These are phyloP conservation scores for Athalia circularis DNA, from an alignment of 2,888 invertebrate genomes.

Conservation along the genomic window DNA sequence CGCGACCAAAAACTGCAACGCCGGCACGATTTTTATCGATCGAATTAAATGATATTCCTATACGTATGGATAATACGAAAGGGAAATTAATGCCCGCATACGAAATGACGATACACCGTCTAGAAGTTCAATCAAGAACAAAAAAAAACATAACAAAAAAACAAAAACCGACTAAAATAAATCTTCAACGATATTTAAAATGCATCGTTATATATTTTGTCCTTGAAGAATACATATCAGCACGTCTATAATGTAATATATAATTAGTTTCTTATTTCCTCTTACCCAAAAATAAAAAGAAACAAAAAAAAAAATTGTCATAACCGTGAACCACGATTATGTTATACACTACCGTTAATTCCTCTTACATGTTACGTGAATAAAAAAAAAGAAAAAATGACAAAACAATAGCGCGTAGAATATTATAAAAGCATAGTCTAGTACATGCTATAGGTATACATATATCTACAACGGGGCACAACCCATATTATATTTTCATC, in stretches of 20 bases:
- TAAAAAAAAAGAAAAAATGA: too few species aligned
- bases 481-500: slow-evolving; percentile 1
- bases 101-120: too few species aligned
- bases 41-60: too few species aligned
- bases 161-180: neutral
- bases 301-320: too few species aligned
- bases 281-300: too few species aligned
- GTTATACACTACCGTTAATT: neutral
- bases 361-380: neutral
- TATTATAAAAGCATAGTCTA: neutral
- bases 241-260: neutral
- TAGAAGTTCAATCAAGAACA: too few species aligned
- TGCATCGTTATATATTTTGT: too few species aligned
- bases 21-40: neutral
- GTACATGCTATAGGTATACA: neutral
- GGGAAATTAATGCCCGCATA: too few species aligned
- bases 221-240: neutral
- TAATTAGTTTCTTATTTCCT: too few species aligned
- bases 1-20: neutral
- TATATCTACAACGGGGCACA: neutral
- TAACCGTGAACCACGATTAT: neutral
- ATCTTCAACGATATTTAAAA: neutral
- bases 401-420: too few species aligned
- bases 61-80: too few species aligned
- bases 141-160: too few species aligned